Conservation (phyloP, 2,113 vertebrate genomes). For the Anhinga anhinga region DNA sequence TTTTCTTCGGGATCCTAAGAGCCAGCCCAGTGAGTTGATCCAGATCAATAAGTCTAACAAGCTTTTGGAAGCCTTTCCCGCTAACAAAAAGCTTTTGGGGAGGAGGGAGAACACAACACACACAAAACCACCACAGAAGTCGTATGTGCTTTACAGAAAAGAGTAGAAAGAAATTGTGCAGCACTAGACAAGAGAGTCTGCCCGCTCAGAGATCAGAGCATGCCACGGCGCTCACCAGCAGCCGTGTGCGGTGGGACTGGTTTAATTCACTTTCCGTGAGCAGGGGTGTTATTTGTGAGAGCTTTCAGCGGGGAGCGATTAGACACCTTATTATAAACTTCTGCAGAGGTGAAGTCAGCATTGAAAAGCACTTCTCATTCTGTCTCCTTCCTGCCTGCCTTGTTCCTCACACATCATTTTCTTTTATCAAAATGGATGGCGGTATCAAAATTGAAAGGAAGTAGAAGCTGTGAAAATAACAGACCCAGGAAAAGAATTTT, state of each 20-base stretch:
- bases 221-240: background rate
- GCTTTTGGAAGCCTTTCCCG: background rate
- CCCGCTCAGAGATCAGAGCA: background rate
- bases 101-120: background rate
- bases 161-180: background rate
- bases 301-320: slow-evolving; percentile 45
- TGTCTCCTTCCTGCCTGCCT: slow-evolving; percentile 52
- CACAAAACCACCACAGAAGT: background rate
- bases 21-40: background rate
- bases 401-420: slow-evolving; percentile 63
- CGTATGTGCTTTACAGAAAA: background rate
- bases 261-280: slow-evolving; percentile 1
- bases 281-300: slow-evolving; percentile 41
- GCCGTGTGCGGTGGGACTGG: background rate
- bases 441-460: slow-evolving; percentile 64
- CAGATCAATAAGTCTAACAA: background rate
- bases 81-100: background rate
- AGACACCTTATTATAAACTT: slow-evolving; percentile 66
- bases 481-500: slow-evolving; percentile 67
- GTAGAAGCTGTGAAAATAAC: slow-evolving; percentile 66
- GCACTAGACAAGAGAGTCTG: background rate
- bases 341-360: slow-evolving; percentile 41
- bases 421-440: slow-evolving; percentile 62
- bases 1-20: background rate
- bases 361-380: slow-evolving; percentile 58